A percentile compares a stretch with the other conserved stretches of the same genome.
These are phyloP conservation scores for Meriones psammophilus DNA, from an alignment of 2,797 vertebrate genomes.

Conservation along the genomic window DNA sequence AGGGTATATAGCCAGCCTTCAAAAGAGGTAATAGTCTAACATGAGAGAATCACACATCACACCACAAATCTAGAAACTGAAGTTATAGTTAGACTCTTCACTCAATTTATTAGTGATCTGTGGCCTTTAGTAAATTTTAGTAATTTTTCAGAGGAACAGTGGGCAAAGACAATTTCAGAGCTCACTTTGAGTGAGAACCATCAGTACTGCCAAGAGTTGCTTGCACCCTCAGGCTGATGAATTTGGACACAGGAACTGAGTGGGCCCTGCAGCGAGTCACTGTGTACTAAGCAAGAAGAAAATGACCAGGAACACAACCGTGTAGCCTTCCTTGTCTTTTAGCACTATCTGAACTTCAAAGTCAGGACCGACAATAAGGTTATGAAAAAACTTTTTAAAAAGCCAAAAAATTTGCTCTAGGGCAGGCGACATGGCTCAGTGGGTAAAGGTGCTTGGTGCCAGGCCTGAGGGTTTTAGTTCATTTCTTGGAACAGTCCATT, in stretches of 20 bases:
- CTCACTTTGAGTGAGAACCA: not conserved
- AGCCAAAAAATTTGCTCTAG: not conserved
- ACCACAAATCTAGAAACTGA: not conserved
- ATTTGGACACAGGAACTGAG: not conserved
- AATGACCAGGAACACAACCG: not conserved
- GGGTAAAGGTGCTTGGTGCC: not conserved
- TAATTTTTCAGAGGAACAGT: constrained; percentile 22
- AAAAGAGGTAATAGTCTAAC: not conserved
- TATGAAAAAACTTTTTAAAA: not conserved
- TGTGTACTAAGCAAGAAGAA: not conserved
- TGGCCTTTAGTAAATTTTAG: not conserved
- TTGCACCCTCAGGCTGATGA: not conserved
- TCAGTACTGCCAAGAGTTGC: not conserved
- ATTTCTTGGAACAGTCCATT: not conserved
- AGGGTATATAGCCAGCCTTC: not conserved
- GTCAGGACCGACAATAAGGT: not conserved
- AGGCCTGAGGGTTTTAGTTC: not conserved
- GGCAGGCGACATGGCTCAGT: not conserved
- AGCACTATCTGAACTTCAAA: not conserved
- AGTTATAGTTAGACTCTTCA: not conserved
- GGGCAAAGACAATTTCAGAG: not conserved
- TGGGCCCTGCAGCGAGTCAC: not conserved
- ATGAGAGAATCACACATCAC: not conserved
- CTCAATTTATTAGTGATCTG: not conserved
- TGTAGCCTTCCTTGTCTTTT: not conserved